Evolutionary conservation across 2,888 invertebrate genomes (phyloP).

Genomic region (Diaperis boleti): DNA sequence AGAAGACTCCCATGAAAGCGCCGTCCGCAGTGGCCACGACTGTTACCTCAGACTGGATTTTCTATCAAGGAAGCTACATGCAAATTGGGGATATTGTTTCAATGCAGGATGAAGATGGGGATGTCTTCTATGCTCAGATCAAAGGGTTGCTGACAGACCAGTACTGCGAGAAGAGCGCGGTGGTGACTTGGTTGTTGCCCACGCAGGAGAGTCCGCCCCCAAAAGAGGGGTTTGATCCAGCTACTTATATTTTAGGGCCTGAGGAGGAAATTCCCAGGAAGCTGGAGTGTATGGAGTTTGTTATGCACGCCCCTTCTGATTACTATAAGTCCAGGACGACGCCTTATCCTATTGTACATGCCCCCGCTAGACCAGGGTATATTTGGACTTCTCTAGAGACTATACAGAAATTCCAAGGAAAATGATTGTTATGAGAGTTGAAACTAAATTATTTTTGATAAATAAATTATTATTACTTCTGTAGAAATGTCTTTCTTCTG

Average conservation of each 20-base stretch:
- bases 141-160: conserved; percentile 91
- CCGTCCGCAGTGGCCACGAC: conserved; percentile 85
- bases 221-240: conserved; percentile 84
- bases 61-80: conserved; percentile 83
- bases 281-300: conserved; percentile 89
- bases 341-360: conserved; percentile 77
- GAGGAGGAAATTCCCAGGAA: conserved; percentile 91
- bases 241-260: conserved; percentile 86
- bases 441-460: too few species aligned
- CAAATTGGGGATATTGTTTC: conserved; percentile 94
- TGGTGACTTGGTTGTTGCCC: conserved; percentile 91
- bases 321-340: conserved; percentile 83
- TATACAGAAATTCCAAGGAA: conserved; percentile 57
- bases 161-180: conserved; percentile 93
- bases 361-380: conserved; percentile 67
- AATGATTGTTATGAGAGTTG: too few species aligned
- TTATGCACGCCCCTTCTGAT: conserved; percentile 94
- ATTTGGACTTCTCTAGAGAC: conserved; percentile 76
- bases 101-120: conserved; percentile 80
- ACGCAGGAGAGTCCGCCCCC: conserved; percentile 84
- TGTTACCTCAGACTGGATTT: conserved; percentile 83
- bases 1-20: conserved; percentile 83
- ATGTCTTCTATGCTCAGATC: conserved; percentile 90
- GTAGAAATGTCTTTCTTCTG: too few species aligned
- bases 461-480: too few species aligned